phyloP scores from a whole-genome alignment of 1,140 invertebrate genomes.

The Lepidurus couesii region DNA sequence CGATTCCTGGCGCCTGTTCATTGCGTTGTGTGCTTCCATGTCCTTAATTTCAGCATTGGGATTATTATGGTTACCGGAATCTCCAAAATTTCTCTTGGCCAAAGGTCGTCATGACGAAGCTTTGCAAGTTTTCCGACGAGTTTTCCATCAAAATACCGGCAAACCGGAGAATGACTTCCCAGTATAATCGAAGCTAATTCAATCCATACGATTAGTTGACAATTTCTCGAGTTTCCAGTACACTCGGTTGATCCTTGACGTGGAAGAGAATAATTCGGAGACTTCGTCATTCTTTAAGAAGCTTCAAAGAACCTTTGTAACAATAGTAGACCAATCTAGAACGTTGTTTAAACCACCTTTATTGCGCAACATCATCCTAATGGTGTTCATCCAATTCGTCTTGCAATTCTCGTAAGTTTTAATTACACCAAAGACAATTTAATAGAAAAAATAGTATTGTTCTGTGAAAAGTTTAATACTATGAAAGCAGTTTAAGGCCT shows the following conservation, averaged over 20 bases:
- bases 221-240: background rate
- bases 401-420: background rate
- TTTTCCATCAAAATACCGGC: conserved; percentile 52
- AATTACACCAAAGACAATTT: background rate
- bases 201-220: background rate
- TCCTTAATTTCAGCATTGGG: conserved; percentile 53
- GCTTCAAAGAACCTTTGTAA: background rate
- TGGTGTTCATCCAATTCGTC: background rate
- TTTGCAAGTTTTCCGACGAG: conserved; percentile 51
- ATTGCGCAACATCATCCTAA: background rate
- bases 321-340: background rate
- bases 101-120: conserved; percentile 51
- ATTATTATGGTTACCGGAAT: conserved; percentile 60
- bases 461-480: too few relatives aligned
- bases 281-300: background rate
- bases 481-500: too few relatives aligned
- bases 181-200: conserved; percentile 36
- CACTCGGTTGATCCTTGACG: background rate
- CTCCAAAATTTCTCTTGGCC: conserved; percentile 60
- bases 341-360: conserved; percentile 1
- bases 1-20: conserved; percentile 69
- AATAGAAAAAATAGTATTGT: too few relatives aligned
- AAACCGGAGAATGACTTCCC: conserved; percentile 45
- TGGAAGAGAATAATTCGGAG: background rate
- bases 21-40: conserved; percentile 59